Evolutionary conservation across 2,888 invertebrate species (phyloP).

Genomic region (Agonopterix alstromeriana): DNA sequence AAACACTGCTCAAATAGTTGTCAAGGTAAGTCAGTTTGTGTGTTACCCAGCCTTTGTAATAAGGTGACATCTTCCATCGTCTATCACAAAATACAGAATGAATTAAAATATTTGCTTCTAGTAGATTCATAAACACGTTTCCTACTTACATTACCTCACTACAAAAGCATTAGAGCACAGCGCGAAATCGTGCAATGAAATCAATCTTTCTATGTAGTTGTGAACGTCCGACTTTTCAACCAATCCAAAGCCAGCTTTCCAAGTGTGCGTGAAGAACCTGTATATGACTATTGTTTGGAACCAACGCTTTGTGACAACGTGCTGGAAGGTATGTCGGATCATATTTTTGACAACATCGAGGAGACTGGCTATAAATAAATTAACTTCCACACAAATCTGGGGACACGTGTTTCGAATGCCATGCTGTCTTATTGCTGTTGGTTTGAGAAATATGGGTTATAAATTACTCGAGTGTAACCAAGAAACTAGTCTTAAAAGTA

Average conservation of each 20-base stretch:
- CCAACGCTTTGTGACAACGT: slow-evolving; percentile 21
- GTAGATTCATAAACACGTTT: slow-evolving; percentile 23
- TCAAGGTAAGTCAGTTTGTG: too few relatives aligned
- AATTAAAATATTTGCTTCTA: too few relatives aligned
- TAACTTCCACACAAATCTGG: slow-evolving; percentile 16
- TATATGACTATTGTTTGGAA: slow-evolving; percentile 35
- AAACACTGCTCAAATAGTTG: too few relatives aligned
- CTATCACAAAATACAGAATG: too few relatives aligned
- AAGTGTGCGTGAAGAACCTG: slow-evolving; percentile 27
- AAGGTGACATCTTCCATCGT: too few relatives aligned
- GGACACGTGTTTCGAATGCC: slow-evolving; percentile 17
- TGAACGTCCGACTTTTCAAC: slow-evolving; percentile 42
- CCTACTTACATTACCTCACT: slow-evolving; percentile 18
- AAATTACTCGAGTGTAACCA: not conserved
- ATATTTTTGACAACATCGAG: slow-evolving; percentile 24
- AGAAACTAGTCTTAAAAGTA: too few relatives aligned
- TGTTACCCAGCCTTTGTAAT: too few relatives aligned
- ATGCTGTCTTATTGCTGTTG: not conserved
- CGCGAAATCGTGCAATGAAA: slow-evolving; percentile 47
- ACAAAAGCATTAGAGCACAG: slow-evolving; percentile 50
- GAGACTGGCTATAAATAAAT: slow-evolving; percentile 28
- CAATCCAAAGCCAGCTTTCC: slow-evolving; percentile 24
- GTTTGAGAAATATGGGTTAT: not conserved
- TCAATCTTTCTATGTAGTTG: slow-evolving; percentile 38
- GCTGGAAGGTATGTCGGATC: slow-evolving; percentile 24